phyloP scores from a whole-genome alignment of 2,888 invertebrate species.

The Bhutanitis thaidina region DNA sequence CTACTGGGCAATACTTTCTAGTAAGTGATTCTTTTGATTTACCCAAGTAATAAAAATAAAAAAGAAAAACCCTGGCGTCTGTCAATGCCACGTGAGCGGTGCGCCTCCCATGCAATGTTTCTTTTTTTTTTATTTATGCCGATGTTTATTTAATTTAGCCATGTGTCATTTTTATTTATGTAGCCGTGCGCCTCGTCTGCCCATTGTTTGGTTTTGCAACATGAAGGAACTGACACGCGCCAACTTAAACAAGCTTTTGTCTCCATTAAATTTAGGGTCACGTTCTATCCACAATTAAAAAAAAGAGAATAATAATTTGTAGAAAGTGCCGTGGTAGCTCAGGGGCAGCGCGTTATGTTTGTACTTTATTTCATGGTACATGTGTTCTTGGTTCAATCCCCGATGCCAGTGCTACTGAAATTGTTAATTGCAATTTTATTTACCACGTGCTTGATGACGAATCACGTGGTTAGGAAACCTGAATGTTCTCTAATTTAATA shows the following conservation, averaged over 20 bases:
- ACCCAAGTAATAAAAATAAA: conserved; percentile 3
- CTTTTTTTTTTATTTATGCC: conserved; percentile 23
- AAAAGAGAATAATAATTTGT: too few relatives aligned
- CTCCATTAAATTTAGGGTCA: neutral
- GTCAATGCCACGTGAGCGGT: conserved; percentile 40
- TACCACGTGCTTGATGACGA: too few relatives aligned
- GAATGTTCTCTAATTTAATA: too few relatives aligned
- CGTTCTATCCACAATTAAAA: too few relatives aligned
- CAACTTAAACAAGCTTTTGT: conserved; percentile 4
- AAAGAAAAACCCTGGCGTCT: conserved; percentile 30
- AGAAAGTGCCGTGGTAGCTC: too few relatives aligned
- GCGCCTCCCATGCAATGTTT: conserved; percentile 32
- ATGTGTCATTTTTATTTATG: conserved; percentile 35
- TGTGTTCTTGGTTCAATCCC: too few relatives aligned
- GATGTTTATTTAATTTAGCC: conserved; percentile 41
- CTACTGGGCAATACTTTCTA: too few relatives aligned
- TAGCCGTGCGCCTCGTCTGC: conserved; percentile 25
- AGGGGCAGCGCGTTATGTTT: too few relatives aligned
- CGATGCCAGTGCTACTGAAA: too few relatives aligned
- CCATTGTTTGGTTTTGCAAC: conserved; percentile 30
- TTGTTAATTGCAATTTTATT: too few relatives aligned
- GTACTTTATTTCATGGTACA: too few relatives aligned
- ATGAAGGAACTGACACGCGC: conserved; percentile 34
- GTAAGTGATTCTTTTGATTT: conserved; percentile 8
- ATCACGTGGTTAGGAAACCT: too few relatives aligned